phyloP scores from a whole-genome alignment of 1,140 invertebrate genomes.

The Micrasema minimum region DNA sequence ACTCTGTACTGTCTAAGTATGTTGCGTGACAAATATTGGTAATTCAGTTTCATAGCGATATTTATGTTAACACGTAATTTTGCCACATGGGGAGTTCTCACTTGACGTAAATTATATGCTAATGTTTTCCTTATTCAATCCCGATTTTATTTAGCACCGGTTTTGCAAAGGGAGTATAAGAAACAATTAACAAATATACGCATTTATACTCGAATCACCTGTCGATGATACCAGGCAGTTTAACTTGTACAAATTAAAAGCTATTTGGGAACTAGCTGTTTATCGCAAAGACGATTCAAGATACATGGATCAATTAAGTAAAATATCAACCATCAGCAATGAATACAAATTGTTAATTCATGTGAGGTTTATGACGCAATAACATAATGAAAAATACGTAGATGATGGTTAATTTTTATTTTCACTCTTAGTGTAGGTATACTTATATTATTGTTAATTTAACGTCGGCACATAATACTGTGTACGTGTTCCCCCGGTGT shows the following conservation, averaged over 20 bases:
- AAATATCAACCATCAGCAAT: too few species aligned
- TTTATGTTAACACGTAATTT: slow-evolving; percentile 4
- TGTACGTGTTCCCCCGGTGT: slow-evolving; percentile 10
- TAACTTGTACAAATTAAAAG: not conserved
- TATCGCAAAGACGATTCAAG: not conserved
- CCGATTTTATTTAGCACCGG: not conserved
- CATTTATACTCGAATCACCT: slow-evolving; percentile 12
- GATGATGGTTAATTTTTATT: too few species aligned
- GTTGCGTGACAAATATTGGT: too few species aligned
- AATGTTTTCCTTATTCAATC: slow-evolving; percentile 4
- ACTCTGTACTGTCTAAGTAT: too few species aligned
- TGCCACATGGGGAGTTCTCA: not conserved
- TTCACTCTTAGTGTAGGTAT: not conserved
- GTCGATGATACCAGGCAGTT: slow-evolving; percentile 12
- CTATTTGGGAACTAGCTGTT: slow-evolving; percentile 6
- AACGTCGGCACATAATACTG: not conserved
- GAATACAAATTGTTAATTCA: too few species aligned
- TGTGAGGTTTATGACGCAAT: too few species aligned
- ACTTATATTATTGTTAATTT: not conserved
- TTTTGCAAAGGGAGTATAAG: slow-evolving; percentile 23
- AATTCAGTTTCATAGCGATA: too few species aligned
- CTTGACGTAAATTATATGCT: not conserved
- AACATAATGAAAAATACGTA: too few species aligned
- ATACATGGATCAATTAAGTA: not conserved
- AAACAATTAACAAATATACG: slow-evolving; percentile 6